Percentiles rank a stretch among this genome's conserved stretches.
These are phyloP conservation scores for Solenopsis invicta DNA, from an alignment of 1,140 invertebrate genomes.

Conservation along the genomic window DNA sequence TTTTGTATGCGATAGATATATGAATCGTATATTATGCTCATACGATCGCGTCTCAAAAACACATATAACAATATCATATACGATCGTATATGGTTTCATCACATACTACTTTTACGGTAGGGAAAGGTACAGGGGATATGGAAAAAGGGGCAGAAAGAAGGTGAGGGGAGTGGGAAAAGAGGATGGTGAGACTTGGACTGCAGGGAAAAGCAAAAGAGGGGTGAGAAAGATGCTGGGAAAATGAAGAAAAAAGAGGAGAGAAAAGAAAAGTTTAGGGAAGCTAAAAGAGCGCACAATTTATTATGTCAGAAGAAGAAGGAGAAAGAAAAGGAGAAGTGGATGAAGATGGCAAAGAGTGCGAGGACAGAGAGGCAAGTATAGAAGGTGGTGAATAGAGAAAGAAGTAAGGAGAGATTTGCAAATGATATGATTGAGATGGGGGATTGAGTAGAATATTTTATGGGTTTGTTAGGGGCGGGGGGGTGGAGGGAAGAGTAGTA, in stretches of 20 bases:
- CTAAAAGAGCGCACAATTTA: fast-evolving
- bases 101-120: no score
- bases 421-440: no score
- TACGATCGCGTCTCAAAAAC: no score
- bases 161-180: not conserved
- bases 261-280: not conserved
- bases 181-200: not conserved
- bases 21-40: no score
- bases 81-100: no score
- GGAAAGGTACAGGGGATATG: no score
- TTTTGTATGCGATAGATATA: no score
- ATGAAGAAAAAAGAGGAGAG: not conserved
- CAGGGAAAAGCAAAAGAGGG: not conserved
- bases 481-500: no score
- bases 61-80: no score
- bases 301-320: not conserved
- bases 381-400: not conserved
- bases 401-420: not conserved
- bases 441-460: no score
- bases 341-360: not conserved
- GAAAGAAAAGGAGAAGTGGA: not conserved
- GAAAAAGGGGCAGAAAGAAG: not conserved
- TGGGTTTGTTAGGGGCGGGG: no score
- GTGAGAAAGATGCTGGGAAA: not conserved
- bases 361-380: not conserved